Percentiles rank a stretch among this genome's conserved stretches.
Evolutionary conservation across 2,888 invertebrate species (phyloP).

Genomic region (Anaspis maculata): DNA sequence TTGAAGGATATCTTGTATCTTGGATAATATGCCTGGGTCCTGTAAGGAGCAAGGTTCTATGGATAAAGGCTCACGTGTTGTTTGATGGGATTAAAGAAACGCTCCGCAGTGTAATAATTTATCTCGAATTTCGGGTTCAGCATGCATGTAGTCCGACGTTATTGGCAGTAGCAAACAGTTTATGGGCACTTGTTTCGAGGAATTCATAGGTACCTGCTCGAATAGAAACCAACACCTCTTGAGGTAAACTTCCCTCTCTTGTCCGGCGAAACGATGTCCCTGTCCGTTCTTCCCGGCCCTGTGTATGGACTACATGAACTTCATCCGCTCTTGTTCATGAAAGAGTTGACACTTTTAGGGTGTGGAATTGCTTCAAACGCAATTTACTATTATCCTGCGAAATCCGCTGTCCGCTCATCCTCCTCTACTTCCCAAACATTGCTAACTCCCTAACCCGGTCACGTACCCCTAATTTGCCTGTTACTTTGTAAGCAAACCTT

Average conservation of each 20-base stretch:
- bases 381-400: conserved; percentile 19
- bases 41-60: neutral
- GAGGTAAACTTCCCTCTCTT: conserved; percentile 7
- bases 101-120: conserved; percentile 11
- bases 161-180: conserved; percentile 13
- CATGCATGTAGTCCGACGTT: conserved; percentile 7
- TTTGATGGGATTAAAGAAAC: conserved; percentile 3
- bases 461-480: conserved; percentile 21
- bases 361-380: conserved; percentile 18
- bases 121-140: conserved; percentile 5
- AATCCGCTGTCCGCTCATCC: conserved; percentile 7
- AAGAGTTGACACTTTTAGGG: conserved; percentile 18
- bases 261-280: conserved; percentile 4
- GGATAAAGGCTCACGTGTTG: neutral
- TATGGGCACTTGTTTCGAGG: conserved; percentile 8
- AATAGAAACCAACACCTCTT: conserved; percentile 10
- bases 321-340: conserved; percentile 17
- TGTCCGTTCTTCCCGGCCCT: too few relatives aligned
- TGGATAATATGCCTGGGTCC: too few relatives aligned
- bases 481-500: conserved; percentile 17
- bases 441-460: conserved; percentile 12
- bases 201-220: conserved; percentile 12
- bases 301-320: too few relatives aligned
- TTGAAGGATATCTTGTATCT: too few relatives aligned
- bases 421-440: conserved; percentile 3